A percentile compares a stretch with the other conserved stretches of the same genome.
Conservation (phyloP, 2,797 vertebrate genomes). For the Rhabdophis nuchalis region DNA sequence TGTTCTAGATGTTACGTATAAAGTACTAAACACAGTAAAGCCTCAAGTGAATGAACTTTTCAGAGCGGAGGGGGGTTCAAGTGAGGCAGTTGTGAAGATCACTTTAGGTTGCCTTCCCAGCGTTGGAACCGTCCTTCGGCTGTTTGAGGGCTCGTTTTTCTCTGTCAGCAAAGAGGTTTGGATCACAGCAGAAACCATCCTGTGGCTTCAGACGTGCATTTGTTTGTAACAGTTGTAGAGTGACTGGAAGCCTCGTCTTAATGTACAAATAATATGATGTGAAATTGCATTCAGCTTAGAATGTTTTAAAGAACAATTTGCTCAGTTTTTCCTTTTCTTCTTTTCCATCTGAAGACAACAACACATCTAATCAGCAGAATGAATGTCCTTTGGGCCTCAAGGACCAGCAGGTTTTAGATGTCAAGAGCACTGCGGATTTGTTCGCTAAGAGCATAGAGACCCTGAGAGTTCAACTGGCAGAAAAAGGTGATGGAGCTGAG, state of each 20-base stretch:
- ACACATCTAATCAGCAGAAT: slow-evolving; percentile 70
- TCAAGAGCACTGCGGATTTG: slow-evolving; percentile 83
- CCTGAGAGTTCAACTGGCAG: slow-evolving; percentile 80
- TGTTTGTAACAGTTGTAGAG: background rate
- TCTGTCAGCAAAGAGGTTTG: background rate
- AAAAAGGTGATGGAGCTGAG: slow-evolving; percentile 86
- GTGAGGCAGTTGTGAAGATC: background rate
- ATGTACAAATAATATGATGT: slow-evolving; percentile 1
- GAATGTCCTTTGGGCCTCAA: slow-evolving; percentile 79
- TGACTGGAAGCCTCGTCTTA: background rate
- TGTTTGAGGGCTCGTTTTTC: background rate
- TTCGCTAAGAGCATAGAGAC: slow-evolving; percentile 90
- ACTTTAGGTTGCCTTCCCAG: background rate
- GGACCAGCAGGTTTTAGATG: slow-evolving; percentile 91
- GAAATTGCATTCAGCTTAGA: background rate
- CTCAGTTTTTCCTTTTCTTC: background rate
- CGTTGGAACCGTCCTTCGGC: background rate
- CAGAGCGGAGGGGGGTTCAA: background rate
- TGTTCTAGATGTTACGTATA: background rate
- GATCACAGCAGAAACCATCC: background rate
- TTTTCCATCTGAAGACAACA: slow-evolving; percentile 59
- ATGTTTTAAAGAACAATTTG: background rate
- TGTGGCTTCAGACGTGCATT: background rate
- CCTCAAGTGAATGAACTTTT: background rate
- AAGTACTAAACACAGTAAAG: background rate